These are phyloP conservation scores for Anolis sagrei DNA, from an alignment of 2,113 vertebrate species.

Conservation along the genomic window DNA sequence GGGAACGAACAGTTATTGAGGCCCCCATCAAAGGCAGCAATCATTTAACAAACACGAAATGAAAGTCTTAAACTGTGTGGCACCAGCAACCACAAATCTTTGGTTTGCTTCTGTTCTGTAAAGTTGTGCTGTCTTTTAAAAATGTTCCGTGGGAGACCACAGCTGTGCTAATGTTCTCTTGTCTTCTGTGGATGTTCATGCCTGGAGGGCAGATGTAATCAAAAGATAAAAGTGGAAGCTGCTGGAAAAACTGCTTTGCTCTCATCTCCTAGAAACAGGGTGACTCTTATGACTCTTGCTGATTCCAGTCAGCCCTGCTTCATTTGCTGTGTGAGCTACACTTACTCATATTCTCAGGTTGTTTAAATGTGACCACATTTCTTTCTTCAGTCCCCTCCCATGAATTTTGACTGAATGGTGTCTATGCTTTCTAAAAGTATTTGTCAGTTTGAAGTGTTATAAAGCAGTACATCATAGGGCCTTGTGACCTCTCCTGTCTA, in stretches of 20 bases:
- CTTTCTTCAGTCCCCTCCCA: not conserved
- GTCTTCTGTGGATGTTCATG: not conserved
- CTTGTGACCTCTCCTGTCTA: not conserved
- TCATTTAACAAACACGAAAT: not conserved
- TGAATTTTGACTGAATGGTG: not conserved
- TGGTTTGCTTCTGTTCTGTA: not conserved
- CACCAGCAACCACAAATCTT: not conserved
- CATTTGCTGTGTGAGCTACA: not conserved
- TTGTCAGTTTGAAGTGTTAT: not conserved
- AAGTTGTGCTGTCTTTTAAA: accelerated
- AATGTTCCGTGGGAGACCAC: not conserved
- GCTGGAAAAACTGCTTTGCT: not conserved
- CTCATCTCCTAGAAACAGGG: not conserved
- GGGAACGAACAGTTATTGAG: not conserved
- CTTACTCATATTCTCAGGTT: not conserved
- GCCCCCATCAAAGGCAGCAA: accelerated
- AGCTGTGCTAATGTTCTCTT: accelerated
- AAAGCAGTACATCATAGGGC: not conserved
- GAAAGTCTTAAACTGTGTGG: not conserved
- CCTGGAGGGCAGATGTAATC: not conserved
- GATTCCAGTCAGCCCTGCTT: not conserved
- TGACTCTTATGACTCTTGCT: accelerated
- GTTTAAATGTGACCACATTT: accelerated
- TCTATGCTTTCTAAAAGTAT: not conserved
- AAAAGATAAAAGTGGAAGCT: accelerated